Evolutionary conservation across 2,797 vertebrate species (phyloP).

Genomic region (Chiloscyllium punctatum): DNA sequence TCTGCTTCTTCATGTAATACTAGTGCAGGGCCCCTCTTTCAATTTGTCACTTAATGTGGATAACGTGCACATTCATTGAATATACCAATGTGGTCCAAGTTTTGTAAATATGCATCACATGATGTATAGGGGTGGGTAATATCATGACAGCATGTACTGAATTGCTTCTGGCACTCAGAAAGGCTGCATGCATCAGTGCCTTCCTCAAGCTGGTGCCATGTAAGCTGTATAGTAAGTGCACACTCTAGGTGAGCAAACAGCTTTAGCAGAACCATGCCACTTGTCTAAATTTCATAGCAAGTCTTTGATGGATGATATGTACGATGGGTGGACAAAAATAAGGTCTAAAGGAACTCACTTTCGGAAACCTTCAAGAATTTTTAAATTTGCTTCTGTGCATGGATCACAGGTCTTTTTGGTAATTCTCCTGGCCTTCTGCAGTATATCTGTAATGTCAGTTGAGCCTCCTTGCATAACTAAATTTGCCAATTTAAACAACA

Average conservation of each 20-base stretch:
- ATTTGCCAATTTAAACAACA: conserved; percentile 46
- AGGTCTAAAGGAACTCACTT: conserved; percentile 42
- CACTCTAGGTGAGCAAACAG: neutral
- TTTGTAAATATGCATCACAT: neutral
- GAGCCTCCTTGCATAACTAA: conserved; percentile 41
- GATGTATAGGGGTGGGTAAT: neutral
- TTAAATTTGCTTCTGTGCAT: conserved; percentile 43
- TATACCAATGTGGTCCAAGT: neutral
- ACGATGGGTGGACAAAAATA: neutral
- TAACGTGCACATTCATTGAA: neutral
- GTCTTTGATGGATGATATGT: neutral
- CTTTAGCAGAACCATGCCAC: neutral
- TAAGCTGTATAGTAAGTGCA: neutral
- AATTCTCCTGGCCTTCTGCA: conserved; percentile 40
- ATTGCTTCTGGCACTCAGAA: neutral
- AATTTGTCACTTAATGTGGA: too few species aligned
- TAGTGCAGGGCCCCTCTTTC: neutral
- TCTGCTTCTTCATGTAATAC: neutral
- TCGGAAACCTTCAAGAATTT: conserved; percentile 45
- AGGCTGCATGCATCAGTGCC: neutral
- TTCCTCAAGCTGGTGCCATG: neutral
- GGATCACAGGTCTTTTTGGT: conserved; percentile 42
- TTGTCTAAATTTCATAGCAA: neutral
- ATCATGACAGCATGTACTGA: neutral
- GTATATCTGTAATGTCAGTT: conserved; percentile 40